These are phyloP conservation scores for Anolis carolinensis DNA, from an alignment of 2,113 vertebrate genomes.

Conservation along the genomic window DNA sequence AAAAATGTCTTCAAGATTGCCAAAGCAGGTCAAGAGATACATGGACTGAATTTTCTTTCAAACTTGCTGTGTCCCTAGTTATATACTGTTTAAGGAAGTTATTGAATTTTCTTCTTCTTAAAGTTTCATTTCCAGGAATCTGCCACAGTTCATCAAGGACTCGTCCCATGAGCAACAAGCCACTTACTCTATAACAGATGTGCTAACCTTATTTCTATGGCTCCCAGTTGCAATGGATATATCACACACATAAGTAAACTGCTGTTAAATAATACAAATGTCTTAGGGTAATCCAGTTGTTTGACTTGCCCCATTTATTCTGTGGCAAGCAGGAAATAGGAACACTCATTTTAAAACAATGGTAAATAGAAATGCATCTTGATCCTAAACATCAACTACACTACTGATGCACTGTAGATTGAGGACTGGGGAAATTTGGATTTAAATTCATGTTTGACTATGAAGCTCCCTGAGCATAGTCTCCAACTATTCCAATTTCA, in stretches of 20 bases:
- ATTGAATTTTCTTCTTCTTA: background rate
- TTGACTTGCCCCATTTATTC: background rate
- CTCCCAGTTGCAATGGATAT: too few relatives aligned
- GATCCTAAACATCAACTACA: background rate
- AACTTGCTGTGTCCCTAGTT: constrained; percentile 4
- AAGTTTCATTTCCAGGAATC: background rate
- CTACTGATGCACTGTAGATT: too few relatives aligned
- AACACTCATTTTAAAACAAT: background rate
- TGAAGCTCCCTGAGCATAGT: too few relatives aligned
- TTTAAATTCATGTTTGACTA: too few relatives aligned
- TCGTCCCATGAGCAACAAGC: background rate
- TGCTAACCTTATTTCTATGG: too few relatives aligned
- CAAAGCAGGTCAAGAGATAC: constrained; percentile 23
- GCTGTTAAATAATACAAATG: background rate
- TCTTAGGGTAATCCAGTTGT: background rate
- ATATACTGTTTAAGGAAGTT: background rate
- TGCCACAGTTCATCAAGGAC: background rate
- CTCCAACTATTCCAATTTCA: too few relatives aligned
- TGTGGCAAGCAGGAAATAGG: background rate
- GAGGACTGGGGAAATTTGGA: too few relatives aligned
- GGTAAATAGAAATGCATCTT: background rate
- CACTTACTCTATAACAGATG: background rate
- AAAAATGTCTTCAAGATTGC: constrained; percentile 11
- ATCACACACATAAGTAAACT: background rate
- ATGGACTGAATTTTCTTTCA: constrained; percentile 13